phyloP scores from a whole-genome alignment of 2,888 invertebrate species.

The Caenorhabditis sinica region DNA sequence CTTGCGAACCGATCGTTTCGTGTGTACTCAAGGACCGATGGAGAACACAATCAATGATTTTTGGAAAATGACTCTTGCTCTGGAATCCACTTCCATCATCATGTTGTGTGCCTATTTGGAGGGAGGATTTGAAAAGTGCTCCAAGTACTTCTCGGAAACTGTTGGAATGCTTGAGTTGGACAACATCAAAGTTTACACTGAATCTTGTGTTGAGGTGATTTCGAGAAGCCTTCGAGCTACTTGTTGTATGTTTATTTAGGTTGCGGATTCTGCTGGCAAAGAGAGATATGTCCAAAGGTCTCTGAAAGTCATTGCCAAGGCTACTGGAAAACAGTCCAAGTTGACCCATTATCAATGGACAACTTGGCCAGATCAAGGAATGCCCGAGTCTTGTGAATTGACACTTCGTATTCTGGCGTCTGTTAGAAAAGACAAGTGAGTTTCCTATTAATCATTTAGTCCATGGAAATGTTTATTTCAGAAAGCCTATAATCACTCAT shows the following conservation, averaged over 20 bases:
- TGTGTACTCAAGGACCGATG: conserved; percentile 57
- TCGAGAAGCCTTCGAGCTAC: too few species aligned
- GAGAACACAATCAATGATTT: conserved; percentile 49
- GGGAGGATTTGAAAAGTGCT: conserved; percentile 49
- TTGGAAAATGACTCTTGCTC: conserved; percentile 43
- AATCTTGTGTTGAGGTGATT: conserved; percentile 15
- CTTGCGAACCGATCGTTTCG: conserved; percentile 39
- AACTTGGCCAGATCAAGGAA: conserved; percentile 59
- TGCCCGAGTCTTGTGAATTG: conserved; percentile 48
- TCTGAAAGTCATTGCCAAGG: conserved; percentile 27
- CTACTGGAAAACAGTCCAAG: conserved; percentile 28
- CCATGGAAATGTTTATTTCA: not conserved
- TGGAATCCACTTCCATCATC: conserved; percentile 37
- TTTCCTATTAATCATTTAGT: not conserved
- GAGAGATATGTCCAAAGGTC: conserved; percentile 30
- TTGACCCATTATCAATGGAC: conserved; percentile 49
- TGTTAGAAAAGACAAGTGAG: conserved; percentile 41
- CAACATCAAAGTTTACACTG: conserved; percentile 25
- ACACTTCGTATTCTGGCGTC: conserved; percentile 18
- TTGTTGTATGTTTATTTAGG: too few species aligned
- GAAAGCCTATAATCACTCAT: conserved; percentile 51
- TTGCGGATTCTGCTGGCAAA: not conserved
- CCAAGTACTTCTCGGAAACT: conserved; percentile 52
- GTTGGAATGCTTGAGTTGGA: conserved; percentile 16
- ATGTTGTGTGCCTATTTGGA: conserved; percentile 55